Base-by-base conservation (phyloP, 2,113 vertebrate genomes). In the Neolamprologus sp. region DNA sequence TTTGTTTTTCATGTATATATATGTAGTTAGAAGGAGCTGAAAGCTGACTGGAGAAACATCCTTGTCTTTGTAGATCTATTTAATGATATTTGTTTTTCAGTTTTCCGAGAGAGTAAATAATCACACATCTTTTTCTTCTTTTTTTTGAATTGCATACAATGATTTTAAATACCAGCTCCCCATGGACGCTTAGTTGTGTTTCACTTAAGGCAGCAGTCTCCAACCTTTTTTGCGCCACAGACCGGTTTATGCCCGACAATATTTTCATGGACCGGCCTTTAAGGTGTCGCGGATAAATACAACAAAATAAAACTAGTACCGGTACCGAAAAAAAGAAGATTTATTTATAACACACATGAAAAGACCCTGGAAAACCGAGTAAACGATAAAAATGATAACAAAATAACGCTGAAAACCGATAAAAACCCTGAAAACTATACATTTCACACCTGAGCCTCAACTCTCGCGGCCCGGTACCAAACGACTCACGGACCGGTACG, bases 311-410 rank as follows among this genome's bases (percentile, higher is more conserved):
- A 40, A 40, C 40, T 40, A 40, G 40, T 40, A 40, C 40, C 0
- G 1, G 40, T 12, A 40, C 40, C 0, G 0, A 40, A 40, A 40
- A 40, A 40, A 40, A 12, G 5, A 40, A 40, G 0, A 12, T 12
- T 40, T 5, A 40, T 40, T 40, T 0, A 40, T 40, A 40, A 12
- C 40, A 40, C 0, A 40, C 1, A 0, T 40, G 40, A 40, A 40
- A 12, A 40, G 40, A 40, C 11, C 11, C 1, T 2, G 40, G 3
- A 40, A 12, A 40, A 12, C 37, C 0, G 37, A 5, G 37, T 37
- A 0, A 37, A 37, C 9, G 2, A 37, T 37, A 10, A 37, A 37
- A 37, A 37, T 1, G 2, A 40, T 40, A 40, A 40, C 11, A 40
- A 40, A 5, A 40, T 40, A 12, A 40, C 1, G 5, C 37, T 40